Conservation (phyloP, 2,888 invertebrate species). For the Trichogramma evanescens region DNA sequence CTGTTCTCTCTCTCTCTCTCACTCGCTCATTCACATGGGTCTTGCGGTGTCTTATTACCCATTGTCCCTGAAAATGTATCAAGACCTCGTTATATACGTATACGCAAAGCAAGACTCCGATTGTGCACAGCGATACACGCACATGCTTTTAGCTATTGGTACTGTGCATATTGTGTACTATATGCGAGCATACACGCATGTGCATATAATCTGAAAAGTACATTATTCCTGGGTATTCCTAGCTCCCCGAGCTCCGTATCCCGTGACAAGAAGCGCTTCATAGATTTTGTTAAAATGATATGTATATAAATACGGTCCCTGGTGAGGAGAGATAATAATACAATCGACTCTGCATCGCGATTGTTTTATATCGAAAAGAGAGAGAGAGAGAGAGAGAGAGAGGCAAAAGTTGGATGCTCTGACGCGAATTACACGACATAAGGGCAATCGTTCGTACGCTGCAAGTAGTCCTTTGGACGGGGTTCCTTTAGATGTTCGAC, state of each 20-base stretch:
- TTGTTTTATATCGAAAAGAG: no score
- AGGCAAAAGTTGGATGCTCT: no score
- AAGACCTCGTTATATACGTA: not conserved
- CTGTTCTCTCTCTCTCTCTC: slow-evolving; percentile 26
- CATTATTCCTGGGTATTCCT: not conserved
- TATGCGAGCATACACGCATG: slow-evolving; percentile 6
- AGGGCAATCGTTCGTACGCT: no score
- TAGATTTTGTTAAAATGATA: slow-evolving; percentile 46
- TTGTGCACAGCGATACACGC: not conserved
- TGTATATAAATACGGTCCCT: slow-evolving; percentile 13
- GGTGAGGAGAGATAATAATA: no score
- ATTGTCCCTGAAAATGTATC: slow-evolving; percentile 32
- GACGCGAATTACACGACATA: no score
- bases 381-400: no score
- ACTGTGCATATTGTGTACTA: no score
- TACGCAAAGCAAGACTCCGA: not conserved
- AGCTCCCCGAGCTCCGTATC: slow-evolving; percentile 27
- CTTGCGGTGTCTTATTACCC: slow-evolving; percentile 44
- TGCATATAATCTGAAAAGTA: slow-evolving; percentile 1
- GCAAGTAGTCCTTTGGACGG: no score
- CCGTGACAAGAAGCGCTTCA: slow-evolving; percentile 37
- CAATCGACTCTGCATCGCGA: no score
- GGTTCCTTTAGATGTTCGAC: no score
- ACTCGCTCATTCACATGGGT: slow-evolving; percentile 29
- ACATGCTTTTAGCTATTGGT: no score